Conservation (phyloP, 1,140 invertebrate species). For the Sinella curviseta region DNA sequence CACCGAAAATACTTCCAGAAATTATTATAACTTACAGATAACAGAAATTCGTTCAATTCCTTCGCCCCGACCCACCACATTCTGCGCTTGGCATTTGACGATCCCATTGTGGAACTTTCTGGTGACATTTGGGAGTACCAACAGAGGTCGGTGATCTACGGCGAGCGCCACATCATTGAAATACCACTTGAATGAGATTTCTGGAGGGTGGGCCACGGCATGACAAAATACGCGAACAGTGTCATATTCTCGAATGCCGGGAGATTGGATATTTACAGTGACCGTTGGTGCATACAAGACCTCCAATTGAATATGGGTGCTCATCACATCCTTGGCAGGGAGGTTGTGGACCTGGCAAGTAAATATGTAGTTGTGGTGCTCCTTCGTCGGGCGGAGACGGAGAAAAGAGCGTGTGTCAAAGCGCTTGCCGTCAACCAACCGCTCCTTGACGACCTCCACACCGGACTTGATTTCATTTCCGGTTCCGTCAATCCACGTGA, state of each 20-base stretch:
- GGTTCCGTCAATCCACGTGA: slow-evolving; percentile 87
- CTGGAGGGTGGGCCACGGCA: slow-evolving; percentile 81
- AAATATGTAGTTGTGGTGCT: slow-evolving; percentile 87
- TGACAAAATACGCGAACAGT: slow-evolving; percentile 79
- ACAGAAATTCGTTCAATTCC: slow-evolving; percentile 82
- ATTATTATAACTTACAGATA: slow-evolving; percentile 72
- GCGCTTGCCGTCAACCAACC: slow-evolving; percentile 71
- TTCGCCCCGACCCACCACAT: slow-evolving; percentile 84
- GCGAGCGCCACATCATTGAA: slow-evolving; percentile 76
- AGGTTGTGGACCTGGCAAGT: slow-evolving; percentile 86
- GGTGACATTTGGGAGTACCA: slow-evolving; percentile 79
- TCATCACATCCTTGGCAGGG: slow-evolving; percentile 61
- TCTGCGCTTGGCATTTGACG: slow-evolving; percentile 87
- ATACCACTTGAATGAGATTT: slow-evolving; percentile 78
- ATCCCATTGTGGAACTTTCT: slow-evolving; percentile 78
- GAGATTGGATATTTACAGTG: slow-evolving; percentile 55
- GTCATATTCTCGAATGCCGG: slow-evolving; percentile 73
- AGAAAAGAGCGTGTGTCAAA: slow-evolving; percentile 81
- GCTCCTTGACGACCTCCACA: slow-evolving; percentile 70
- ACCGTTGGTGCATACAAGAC: slow-evolving; percentile 87
- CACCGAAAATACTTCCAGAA: too few species aligned
- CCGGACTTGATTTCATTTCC: slow-evolving; percentile 73
- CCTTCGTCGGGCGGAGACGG: slow-evolving; percentile 77
- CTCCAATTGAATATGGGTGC: slow-evolving; percentile 74
- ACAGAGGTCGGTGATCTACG: slow-evolving; percentile 77